These are phyloP conservation scores for Rhinoptilus africanus DNA, from an alignment of 2,113 vertebrate genomes.

Conservation along the genomic window DNA sequence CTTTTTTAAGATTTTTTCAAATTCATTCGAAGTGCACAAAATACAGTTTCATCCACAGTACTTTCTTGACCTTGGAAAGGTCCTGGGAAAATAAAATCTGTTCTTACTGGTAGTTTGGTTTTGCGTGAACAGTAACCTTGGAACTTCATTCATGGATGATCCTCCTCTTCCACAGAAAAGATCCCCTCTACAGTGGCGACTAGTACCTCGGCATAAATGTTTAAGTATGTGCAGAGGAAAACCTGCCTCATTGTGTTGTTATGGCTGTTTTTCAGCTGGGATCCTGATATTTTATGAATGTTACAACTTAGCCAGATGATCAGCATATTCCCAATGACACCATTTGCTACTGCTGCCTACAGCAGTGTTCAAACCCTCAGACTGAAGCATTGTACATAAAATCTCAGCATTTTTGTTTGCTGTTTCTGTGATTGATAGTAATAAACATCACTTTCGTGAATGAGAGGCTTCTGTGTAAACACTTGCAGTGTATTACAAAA, in stretches of 20 bases:
- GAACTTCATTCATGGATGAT: background rate
- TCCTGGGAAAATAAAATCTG: background rate
- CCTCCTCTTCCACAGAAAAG: background rate
- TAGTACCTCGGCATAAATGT: background rate
- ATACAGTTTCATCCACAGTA: background rate
- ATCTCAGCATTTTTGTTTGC: slow-evolving; percentile 44
- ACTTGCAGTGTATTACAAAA: slow-evolving; percentile 44
- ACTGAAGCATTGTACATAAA: slow-evolving; percentile 55
- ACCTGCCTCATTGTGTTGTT: background rate
- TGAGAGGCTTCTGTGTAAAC: slow-evolving; percentile 53
- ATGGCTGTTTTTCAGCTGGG: slow-evolving; percentile 25
- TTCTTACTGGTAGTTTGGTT: background rate
- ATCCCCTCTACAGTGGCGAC: background rate
- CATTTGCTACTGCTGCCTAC: slow-evolving; percentile 41
- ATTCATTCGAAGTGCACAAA: background rate
- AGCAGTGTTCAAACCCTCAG: slow-evolving; percentile 38
- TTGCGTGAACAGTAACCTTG: background rate
- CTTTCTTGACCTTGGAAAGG: background rate
- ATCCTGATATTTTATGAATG: slow-evolving; percentile 45
- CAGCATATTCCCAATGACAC: slow-evolving; percentile 36
- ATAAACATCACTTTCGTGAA: slow-evolving; percentile 30
- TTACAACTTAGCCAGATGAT: slow-evolving; percentile 37
- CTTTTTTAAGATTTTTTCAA: background rate
- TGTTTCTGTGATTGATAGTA: slow-evolving; percentile 42
- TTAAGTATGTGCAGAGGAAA: background rate